Evolutionary conservation across 37 sponge, comb jelly and placozoan species (phyloP), one percentile per base, ranked within the genome.

Genomic region (Ephydatia muelleri): DNA sequence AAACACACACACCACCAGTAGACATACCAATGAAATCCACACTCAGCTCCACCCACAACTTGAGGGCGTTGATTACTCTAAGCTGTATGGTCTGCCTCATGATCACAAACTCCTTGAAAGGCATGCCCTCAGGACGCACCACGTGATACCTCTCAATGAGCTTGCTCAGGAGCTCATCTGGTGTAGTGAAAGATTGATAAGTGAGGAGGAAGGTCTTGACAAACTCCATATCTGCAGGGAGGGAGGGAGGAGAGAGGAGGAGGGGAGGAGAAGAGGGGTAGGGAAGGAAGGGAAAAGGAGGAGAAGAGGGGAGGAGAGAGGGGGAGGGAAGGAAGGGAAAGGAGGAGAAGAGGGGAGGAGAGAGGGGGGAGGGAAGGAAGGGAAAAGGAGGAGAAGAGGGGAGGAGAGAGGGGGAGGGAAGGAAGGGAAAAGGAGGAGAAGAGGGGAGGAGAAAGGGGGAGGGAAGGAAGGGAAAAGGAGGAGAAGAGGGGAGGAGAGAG

Each of bases 111-210:
- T 89, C 88, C 75, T 84, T 76, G 37, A 85, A 27, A 26, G 86
- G 2, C 95, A 91, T 93, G 49, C 79, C 84, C 9, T 40, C 70
- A 25, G 90, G 87, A 1, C 95, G 87, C 0, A 95, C 92, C 68
- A 95, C 94, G 83, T 95, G 87, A 87, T 97, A 97, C 5, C 98
- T 89, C 83, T 97, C 93, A 0, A 95, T 76, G 66, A 97, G 92
- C 80, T 97, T 97, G 66, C 80, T 73, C 2, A 97, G 82, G 28
- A 97, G 84, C 34, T 82, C 78, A 69, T 95, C 91, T 2, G 98
- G 98, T 39, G 95, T 95, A 30, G 98, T 88, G 83, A 93, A 97
- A 26, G 95, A 89, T 77, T 95, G 95, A 72, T 93, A 93, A 30
- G 93, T 89, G 49, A 90, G 91, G 43, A 96, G 89, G 80, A 96